Base-by-base conservation (phyloP, 2,113 vertebrate species). In the Actenoides hombroni region DNA sequence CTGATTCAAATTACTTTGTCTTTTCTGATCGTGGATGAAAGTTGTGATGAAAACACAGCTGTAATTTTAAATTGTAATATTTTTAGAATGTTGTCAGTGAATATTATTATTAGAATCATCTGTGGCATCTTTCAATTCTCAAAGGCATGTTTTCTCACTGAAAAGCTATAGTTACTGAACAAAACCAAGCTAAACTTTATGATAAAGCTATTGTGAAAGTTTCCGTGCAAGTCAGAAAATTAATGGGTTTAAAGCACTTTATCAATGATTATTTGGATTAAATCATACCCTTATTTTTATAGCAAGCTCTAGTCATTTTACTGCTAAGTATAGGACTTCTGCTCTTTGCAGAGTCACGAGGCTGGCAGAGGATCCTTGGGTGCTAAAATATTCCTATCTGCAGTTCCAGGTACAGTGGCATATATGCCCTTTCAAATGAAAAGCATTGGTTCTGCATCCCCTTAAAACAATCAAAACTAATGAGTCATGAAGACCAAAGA, bases 361-460 rank as follows among this genome's bases (percentile, higher is more conserved):
- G 33, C 8, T 48, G 17, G 5, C 18, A 74, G 31, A 18, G 46
- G 40, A 80, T 59, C 16, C 18, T 23, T 28, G 31, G 2, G 11
- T 70, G 26, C 49, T 65, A 40, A 77, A 69, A 81, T 24, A 7
- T 6, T 69, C 25, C 17, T 18, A 25, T 53, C 24, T 67, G 8
- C 51, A 49, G 9, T 40, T 87, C 10, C 46, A 75, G 21, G 8
- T 76, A 13, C 31, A 31, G 33, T 20, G 13, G 4, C 17, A 29
- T 10, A 10, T 11, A 17, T 18, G 7, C 9, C 19, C 15, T 70
- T 71, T 33, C 28, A 49, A 14, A 1, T 0, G 1, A 35, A 51
- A 83, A 42, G 0, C 19, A 26, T 20, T 44, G 5, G 31, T 26
- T 48, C 54, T 74, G 6, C 11, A 37, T 16, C 10, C 31, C 39